Base-by-base conservation (phyloP, 2,888 invertebrate species). In the Lasius fuliginosus region DNA sequence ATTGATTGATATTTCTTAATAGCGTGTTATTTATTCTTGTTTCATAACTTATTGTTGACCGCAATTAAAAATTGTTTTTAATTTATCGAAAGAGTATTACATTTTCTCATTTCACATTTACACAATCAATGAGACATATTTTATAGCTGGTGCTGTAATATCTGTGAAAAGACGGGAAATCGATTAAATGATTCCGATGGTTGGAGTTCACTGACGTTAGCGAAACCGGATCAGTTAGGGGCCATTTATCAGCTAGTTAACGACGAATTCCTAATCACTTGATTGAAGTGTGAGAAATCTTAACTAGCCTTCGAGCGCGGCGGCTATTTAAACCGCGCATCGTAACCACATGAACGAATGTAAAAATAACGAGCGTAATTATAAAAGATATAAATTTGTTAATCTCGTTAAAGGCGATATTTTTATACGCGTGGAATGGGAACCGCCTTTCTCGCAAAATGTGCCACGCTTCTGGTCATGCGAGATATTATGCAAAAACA, bases 221-320 rank as follows among this genome's bases (percentile, higher is more conserved):
- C 15, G 4, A 27, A 67, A 56, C 5, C 49, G 27, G 23, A 42
- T 18, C 46, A 58, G 5, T 74, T 74, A 40, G 27, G 36, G 3
- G 49, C 15, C 46, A 77, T 77, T 68, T 77, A 42, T 77, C 77
- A 77, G 30, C 40, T 62, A 30, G 40, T 77, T 68, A 58, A 77
- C 42, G 30, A n/a, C 58, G 42, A 77, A 77, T 69, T 36, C 36
- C 58, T 73, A 81, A 81, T 81, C 49, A 49, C 42, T 56, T 23
- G 56, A 67, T 30, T 42, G 36, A 62, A 36, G 53, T 40, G 40
- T 11, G 23, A 53, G 30, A n/a, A 40, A 77, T n/a, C n/a, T 77
- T 40, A 76, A 76, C 40, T 64, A 30, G 67, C 18, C 42, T 1
- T 30, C 18, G 12, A 36, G n/a, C n/a, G 12, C n/a, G 12, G 2